Conservation (phyloP, 1,140 invertebrate genomes). For the Phymorhynchus buccinoides region DNA sequence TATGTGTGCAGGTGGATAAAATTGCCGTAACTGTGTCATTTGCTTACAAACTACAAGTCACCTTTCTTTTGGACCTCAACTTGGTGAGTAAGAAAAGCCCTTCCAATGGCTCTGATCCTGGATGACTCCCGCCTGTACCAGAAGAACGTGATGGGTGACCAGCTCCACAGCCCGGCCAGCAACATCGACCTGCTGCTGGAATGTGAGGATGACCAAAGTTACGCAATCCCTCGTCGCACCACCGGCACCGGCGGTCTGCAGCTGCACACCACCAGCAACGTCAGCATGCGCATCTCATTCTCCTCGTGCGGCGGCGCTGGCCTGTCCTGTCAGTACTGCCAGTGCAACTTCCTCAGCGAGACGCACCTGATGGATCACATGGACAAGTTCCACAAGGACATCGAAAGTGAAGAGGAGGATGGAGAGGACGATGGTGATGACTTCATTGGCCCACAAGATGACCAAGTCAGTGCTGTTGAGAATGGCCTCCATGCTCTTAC, state of each 20-base stretch:
- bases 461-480: neutral
- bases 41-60: neutral
- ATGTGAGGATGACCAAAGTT: slow-evolving; percentile 52
- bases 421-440: neutral
- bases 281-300: slow-evolving; percentile 46
- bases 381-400: slow-evolving; percentile 30
- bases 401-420: slow-evolving; percentile 25
- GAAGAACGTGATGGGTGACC: slow-evolving; percentile 25
- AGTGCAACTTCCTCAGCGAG: slow-evolving; percentile 42
- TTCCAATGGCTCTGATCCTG: slow-evolving; percentile 19
- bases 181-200: slow-evolving; percentile 53
- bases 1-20: neutral
- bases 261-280: slow-evolving; percentile 41
- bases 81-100: neutral
- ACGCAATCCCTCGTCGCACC: neutral
- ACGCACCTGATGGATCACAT: slow-evolving; percentile 40
- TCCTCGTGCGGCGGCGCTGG: neutral
- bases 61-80: too few relatives aligned
- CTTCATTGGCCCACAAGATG: neutral
- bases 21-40: slow-evolving; percentile 2
- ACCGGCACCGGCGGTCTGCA: neutral
- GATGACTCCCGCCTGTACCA: slow-evolving; percentile 17
- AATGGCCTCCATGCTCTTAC: neutral
- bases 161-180: slow-evolving; percentile 29
- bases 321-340: slow-evolving; percentile 43